Evolutionary conservation across 64 coral and sea anemone genomes (phyloP), one percentile per base, ranked within the genome.

Genomic region (Exaiptasia diaphana): DNA sequence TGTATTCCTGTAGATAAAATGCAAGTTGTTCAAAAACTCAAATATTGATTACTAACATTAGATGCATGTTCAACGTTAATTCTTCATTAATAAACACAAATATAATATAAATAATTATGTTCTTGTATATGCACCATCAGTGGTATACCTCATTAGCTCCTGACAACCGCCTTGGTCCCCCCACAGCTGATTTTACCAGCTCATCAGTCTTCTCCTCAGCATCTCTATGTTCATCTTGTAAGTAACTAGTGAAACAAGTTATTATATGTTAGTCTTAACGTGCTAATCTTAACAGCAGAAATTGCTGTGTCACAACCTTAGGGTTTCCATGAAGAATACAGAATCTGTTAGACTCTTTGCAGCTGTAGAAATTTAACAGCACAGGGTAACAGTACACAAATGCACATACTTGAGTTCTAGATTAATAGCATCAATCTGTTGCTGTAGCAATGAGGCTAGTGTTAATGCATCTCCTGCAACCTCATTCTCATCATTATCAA

Each of bases 391-490:
- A n/a, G n/a, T n/a, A n/a, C n/a, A n/a, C n/a, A n/a, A n/a, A 17
- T 57, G 23, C 10, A 82, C 71, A 69, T 68, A 97, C 94, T 72
- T 83, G 28, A 97, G 74, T 45, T 97, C 94, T 38, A 76, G 82
- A 41, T 97, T 97, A 32, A 97, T 97, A 8, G 90, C 73, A 23
- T 97, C 94, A 45, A 97, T 97, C 74, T 97, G 94, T 52, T 97
- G 89, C 34, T 97, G 94, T 74, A 97, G 46, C 45, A 97, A 73
- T 35, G 90, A 77, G 5, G 94, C 94, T 5, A 97, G 39, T 33
- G 90, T 87, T 50, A 91, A 69, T 0, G 94, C 94, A 42, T 91
- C 94, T 35, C 80, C 84, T 22, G 83, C 85, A 26, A 92, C 74
- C 26, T 91, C 85, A 44, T 48, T 49, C 2, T 34, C 75, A 3